Percentiles rank a stretch among this genome's conserved stretches.
phyloP scores from a whole-genome alignment of 2,888 invertebrate genomes.

The Conchocele bisecta region DNA sequence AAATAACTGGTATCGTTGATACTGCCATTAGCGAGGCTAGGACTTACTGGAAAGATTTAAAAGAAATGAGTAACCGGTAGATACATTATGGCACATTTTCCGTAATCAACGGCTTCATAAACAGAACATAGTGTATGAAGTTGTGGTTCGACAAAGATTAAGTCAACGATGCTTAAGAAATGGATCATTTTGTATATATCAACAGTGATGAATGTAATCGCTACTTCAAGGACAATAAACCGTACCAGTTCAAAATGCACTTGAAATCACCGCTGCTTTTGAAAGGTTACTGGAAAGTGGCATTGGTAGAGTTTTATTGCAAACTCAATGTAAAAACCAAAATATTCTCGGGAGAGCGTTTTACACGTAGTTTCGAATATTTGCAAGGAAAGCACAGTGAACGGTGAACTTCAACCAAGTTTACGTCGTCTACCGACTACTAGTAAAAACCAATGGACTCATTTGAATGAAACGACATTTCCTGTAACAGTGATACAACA shows the following conservation, averaged over 20 bases:
- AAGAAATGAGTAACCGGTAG: no score
- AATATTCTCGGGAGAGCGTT: background rate
- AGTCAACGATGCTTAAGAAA: no score
- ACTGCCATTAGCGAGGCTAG: no score
- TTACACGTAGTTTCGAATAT: background rate
- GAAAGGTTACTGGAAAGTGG: background rate
- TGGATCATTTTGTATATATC: background rate
- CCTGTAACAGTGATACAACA: background rate
- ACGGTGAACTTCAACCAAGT: background rate
- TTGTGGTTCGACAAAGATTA: no score
- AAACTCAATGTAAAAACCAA: background rate
- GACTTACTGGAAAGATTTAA: no score
- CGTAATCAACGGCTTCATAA: no score
- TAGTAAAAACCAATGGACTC: background rate
- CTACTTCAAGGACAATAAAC: background rate
- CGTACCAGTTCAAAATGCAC: conserved; percentile 1
- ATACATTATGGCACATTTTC: no score
- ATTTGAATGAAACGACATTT: background rate
- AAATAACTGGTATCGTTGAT: no score
- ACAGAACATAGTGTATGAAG: no score
- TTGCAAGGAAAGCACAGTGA: background rate
- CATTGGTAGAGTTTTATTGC: background rate
- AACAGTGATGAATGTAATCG: background rate
- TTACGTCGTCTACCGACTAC: background rate
- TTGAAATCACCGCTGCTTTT: background rate